These are phyloP conservation scores for Eristalis arbustorum DNA, from an alignment of 2,888 invertebrate species.

Conservation along the genomic window DNA sequence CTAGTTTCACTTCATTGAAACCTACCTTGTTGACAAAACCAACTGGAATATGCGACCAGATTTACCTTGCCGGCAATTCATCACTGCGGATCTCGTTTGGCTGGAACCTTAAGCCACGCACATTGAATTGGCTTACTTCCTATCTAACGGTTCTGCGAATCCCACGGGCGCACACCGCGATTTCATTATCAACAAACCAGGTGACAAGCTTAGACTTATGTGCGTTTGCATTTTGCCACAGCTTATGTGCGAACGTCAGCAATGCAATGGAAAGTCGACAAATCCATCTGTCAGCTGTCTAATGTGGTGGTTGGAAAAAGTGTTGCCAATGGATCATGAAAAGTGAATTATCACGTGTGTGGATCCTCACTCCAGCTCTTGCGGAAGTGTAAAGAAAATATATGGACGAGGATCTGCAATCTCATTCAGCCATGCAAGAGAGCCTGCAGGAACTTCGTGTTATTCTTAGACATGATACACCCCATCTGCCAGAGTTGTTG, in stretches of 20 bases:
- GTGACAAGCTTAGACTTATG: conserved; percentile 31
- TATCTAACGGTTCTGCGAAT: conserved; percentile 59
- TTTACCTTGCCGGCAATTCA: neutral
- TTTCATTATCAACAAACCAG: conserved; percentile 63
- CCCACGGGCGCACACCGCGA: conserved; percentile 60
- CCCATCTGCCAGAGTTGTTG: conserved; percentile 12
- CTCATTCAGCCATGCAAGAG: too few relatives aligned
- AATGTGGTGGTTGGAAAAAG: neutral
- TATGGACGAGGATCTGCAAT: too few relatives aligned
- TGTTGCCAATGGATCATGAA: neutral
- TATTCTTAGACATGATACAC: conserved; percentile 39
- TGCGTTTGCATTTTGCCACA: neutral
- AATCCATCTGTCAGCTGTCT: conserved; percentile 17
- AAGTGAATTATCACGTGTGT: neutral
- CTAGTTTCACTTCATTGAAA: neutral
- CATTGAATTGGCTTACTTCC: neutral
- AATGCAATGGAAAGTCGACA: conserved; percentile 32
- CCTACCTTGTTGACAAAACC: too few relatives aligned
- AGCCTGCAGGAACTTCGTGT: conserved; percentile 30
- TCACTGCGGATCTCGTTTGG: neutral
- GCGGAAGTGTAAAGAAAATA: too few relatives aligned
- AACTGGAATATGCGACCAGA: neutral
- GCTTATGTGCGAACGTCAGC: neutral
- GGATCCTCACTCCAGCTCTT: too few relatives aligned
- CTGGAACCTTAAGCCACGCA: neutral